Base-by-base conservation (phyloP, 2,113 vertebrate genomes). In the Cynoglossus semilaevis region DNA sequence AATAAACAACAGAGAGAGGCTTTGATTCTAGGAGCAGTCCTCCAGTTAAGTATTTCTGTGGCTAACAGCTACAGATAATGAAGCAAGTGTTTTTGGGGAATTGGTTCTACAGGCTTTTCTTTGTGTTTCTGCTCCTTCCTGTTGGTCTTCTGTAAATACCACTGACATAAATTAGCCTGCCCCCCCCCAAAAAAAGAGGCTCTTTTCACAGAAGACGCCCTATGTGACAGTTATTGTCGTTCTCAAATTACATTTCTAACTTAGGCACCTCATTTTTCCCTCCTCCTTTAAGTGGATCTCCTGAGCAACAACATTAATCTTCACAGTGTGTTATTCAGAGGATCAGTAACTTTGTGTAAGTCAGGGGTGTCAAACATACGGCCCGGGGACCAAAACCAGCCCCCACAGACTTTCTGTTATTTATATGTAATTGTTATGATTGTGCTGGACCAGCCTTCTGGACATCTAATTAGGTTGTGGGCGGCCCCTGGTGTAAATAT, bases 161-260 rank as follows among this genome's bases (percentile, higher is more conserved):
- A 58, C 58, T 86, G 79, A 86, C 82, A 85, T 85, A 47, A 70
- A 91, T 89, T 90, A 82, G 63, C 70, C 74, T 86, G 77, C 85
- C n/a, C n/a, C n/a, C n/a, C n/a, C n/a, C 80, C 67, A 78, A 81
- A 74, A 82, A 88, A 76, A 84, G 63, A 72, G 82, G 75, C 57
- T 59, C 15, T 67, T 79, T 72, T 70, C 85, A 81, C 86, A 86
- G 87, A 77, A 71, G 87, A 78, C 82, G 64, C 63, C 82, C 71
- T 82, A 89, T 87, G 83, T 85, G 79, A 69, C 55, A 74, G 76
- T 92, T 91, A 93, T 93, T 92, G 86, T 82, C n/a, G n/a, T n/a
- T n/a, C n/a, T n/a, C n/a, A n/a, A n/a, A n/a, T n/a, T n/a, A 86
- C 81, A 91, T 92, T 91, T 90, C 88, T 87, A 84, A 76, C 86